These are phyloP conservation scores for Tachypleus tridentatus DNA, from an alignment of 1,140 invertebrate species.

Conservation along the genomic window DNA sequence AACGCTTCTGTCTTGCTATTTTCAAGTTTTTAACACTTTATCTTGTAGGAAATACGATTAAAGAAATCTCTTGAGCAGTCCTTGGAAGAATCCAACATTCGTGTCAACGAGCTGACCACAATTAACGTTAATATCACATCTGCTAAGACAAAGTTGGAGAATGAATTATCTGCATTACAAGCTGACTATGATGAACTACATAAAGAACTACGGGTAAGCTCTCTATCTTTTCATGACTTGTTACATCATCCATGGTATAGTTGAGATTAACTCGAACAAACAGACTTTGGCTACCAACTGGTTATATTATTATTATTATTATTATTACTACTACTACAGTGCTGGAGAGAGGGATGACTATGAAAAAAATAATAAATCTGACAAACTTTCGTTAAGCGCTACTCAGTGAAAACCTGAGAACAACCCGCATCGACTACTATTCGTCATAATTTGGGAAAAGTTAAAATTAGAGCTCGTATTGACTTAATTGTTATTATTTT, in stretches of 20 bases:
- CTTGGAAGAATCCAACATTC: constrained; percentile 73
- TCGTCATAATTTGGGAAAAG: no score
- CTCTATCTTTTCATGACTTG: not conserved
- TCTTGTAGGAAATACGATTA: constrained; percentile 53
- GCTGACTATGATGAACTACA: constrained; percentile 91
- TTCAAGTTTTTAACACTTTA: not conserved
- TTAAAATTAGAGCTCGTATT: no score
- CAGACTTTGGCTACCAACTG: not conserved
- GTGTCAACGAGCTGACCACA: constrained; percentile 83
- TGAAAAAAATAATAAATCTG: no score
- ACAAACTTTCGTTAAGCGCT: no score
- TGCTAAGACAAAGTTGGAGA: constrained; percentile 81
- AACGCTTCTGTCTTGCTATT: no score
- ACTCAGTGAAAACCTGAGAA: no score
- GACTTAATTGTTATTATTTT: no score
- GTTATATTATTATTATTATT: not conserved
- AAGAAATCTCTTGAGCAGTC: constrained; percentile 78
- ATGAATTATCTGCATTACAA: constrained; percentile 71
- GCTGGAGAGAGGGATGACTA: no score
- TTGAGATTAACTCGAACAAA: no score
- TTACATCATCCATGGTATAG: no score
- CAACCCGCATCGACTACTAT: no score
- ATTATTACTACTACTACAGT: not conserved
- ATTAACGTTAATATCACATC: constrained; percentile 88
- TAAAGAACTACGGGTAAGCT: constrained; percentile 73